phyloP scores from a whole-genome alignment of 2,113 vertebrate genomes.

The Dendrocopos noguchii region DNA sequence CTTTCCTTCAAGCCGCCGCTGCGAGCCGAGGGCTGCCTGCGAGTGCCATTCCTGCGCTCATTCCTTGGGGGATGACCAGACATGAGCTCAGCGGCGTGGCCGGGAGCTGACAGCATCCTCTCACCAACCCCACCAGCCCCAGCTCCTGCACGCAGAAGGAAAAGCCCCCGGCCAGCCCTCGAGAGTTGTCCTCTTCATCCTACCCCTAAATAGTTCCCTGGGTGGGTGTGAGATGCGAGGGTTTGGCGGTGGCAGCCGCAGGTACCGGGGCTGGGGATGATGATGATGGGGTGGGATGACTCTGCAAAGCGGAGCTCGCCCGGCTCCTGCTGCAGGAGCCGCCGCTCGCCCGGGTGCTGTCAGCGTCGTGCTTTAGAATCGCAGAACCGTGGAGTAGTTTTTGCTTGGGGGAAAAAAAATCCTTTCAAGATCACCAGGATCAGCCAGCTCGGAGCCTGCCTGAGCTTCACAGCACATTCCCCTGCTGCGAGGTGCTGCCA shows the following conservation, averaged over 20 bases:
- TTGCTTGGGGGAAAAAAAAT: too few relatives aligned
- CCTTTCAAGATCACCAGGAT: too few relatives aligned
- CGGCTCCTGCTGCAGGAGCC: neutral
- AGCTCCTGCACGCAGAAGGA: neutral
- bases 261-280: neutral
- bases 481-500: conserved; percentile 3
- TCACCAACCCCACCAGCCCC: neutral
- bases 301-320: conserved; percentile 9
- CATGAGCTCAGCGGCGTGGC: conserved; percentile 46
- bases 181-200: neutral
- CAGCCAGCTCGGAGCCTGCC: neutral
- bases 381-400: too few relatives aligned
- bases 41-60: conserved; percentile 31
- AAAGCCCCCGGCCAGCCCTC: neutral
- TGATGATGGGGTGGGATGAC: conserved; percentile 2
- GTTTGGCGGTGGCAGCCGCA: neutral
- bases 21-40: neutral
- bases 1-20: conserved; percentile 39
- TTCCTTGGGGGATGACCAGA: conserved; percentile 45
- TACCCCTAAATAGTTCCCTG: neutral
- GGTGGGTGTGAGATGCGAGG: accelerated
- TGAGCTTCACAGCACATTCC: neutral
- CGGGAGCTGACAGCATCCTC: conserved; percentile 52
- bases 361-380: accelerated
- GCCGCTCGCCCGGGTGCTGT: neutral